Conservation (phyloP, 2,113 vertebrate species). For the Mobula birostris region DNA sequence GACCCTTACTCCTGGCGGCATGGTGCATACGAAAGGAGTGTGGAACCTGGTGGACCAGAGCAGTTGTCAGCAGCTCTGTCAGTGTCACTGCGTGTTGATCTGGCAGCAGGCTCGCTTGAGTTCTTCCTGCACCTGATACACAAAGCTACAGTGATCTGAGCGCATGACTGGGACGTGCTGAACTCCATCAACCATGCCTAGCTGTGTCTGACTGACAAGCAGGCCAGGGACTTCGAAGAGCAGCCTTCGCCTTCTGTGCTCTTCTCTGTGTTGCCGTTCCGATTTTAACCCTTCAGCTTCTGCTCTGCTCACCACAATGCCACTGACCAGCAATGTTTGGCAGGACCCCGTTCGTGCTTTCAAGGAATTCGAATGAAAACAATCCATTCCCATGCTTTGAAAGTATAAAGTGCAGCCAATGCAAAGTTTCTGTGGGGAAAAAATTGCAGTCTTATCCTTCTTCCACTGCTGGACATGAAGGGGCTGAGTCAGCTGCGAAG, state of each 20-base stretch:
- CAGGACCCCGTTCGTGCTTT: not conserved
- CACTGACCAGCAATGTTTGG: not conserved
- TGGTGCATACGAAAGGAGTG: not conserved
- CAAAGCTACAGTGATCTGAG: not conserved
- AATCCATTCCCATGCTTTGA: no score
- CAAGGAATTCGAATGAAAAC: no score
- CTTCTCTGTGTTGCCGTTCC: not conserved
- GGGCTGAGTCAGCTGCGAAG: no score
- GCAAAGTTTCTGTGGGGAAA: no score
- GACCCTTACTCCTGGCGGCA: not conserved
- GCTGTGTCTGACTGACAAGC: conserved; percentile 17
- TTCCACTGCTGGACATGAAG: no score
- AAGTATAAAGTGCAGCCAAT: no score
- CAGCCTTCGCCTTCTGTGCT: not conserved
- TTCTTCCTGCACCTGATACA: conserved; percentile 14
- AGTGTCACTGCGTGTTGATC: not conserved
- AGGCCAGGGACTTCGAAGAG: not conserved
- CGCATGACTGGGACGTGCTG: not conserved
- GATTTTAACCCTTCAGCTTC: not conserved
- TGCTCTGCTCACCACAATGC: not conserved
- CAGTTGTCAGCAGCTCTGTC: not conserved
- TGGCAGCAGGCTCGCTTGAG: conserved; percentile 11
- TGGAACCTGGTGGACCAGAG: not conserved
- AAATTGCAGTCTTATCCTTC: no score
- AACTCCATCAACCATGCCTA: not conserved